Conservation (phyloP, 92 coral and sea anemone genomes). For the Micromussa lordhowensis region DNA sequence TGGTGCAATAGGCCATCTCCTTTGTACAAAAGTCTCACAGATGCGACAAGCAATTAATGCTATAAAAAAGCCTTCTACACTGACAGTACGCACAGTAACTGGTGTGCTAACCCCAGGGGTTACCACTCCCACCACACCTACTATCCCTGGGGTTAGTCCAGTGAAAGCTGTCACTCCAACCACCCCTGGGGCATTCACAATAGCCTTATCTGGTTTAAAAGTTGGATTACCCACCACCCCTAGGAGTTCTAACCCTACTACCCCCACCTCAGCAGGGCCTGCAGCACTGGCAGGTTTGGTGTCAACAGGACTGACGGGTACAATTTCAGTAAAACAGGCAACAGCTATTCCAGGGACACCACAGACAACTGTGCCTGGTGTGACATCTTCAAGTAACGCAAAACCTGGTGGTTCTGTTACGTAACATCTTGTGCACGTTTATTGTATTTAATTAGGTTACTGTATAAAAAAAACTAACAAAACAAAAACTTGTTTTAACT, state of each 20-base stretch:
- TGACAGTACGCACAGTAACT: conserved; percentile 63
- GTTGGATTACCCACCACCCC: conserved; percentile 82
- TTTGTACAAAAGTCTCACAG: conserved; percentile 88
- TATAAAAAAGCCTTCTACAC: conserved; percentile 79
- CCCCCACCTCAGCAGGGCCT: conserved; percentile 40
- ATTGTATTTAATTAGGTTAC: background rate
- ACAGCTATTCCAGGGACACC: conserved; percentile 11
- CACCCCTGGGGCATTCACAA: conserved; percentile 70
- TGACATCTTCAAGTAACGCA: conserved; percentile 22
- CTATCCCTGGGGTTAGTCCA: conserved; percentile 68
- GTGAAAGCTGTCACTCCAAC: conserved; percentile 61
- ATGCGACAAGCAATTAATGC: conserved; percentile 87
- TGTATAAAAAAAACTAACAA: background rate
- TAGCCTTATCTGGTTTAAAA: conserved; percentile 65
- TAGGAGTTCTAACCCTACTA: conserved; percentile 57
- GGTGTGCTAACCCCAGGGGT: conserved; percentile 44
- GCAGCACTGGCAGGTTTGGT: conserved; percentile 23
- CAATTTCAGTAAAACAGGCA: conserved; percentile 2
- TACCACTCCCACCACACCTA: conserved; percentile 80
- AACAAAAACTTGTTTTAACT: background rate
- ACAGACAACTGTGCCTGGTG: conserved; percentile 9
- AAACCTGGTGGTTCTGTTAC: conserved; percentile 32
- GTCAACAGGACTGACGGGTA: conserved; percentile 13
- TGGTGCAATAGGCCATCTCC: conserved; percentile 79
- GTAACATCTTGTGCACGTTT: background rate